phyloP scores from a whole-genome alignment of 1,140 invertebrate species.

The Psix sp. region DNA sequence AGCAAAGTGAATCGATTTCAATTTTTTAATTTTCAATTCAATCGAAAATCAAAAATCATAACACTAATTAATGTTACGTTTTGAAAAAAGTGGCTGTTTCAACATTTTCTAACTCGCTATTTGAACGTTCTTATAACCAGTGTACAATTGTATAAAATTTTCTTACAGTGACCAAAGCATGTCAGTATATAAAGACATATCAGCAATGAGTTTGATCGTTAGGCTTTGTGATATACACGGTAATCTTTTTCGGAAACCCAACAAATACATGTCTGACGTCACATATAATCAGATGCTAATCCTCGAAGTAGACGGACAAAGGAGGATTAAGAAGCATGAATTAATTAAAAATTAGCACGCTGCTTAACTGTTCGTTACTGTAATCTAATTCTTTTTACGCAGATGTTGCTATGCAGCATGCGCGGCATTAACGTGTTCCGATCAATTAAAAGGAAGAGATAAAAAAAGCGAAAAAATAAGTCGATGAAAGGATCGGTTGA shows the following conservation, averaged over 20 bases:
- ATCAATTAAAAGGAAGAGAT: conserved; percentile 19
- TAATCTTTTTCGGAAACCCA: conserved; percentile 53
- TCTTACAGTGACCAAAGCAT: too few relatives aligned
- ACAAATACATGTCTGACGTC: conserved; percentile 57
- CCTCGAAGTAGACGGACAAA: conserved; percentile 55
- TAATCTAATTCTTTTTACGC: conserved; percentile 45
- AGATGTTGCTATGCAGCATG: conserved; percentile 35
- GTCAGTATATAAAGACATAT: too few relatives aligned
- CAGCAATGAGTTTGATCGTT: conserved; percentile 1
- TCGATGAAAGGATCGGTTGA: conserved; percentile 16
- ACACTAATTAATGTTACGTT: too few relatives aligned
- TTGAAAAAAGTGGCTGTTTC: too few relatives aligned
- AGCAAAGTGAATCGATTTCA: too few relatives aligned
- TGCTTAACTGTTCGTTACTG: conserved; percentile 28
- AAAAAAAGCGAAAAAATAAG: conserved; percentile 4
- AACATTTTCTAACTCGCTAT: too few relatives aligned
- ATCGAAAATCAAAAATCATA: too few relatives aligned
- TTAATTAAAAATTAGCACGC: conserved; percentile 61
- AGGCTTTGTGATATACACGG: conserved; percentile 20
- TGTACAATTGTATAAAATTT: too few relatives aligned
- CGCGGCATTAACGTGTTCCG: too few relatives aligned
- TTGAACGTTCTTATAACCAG: too few relatives aligned
- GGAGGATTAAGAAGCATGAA: conserved; percentile 53
- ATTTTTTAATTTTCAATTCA: too few relatives aligned
- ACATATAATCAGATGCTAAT: conserved; percentile 52